Evolutionary conservation across 2,797 vertebrate genomes (phyloP).

Genomic region (Aphelocoma californica): DNA sequence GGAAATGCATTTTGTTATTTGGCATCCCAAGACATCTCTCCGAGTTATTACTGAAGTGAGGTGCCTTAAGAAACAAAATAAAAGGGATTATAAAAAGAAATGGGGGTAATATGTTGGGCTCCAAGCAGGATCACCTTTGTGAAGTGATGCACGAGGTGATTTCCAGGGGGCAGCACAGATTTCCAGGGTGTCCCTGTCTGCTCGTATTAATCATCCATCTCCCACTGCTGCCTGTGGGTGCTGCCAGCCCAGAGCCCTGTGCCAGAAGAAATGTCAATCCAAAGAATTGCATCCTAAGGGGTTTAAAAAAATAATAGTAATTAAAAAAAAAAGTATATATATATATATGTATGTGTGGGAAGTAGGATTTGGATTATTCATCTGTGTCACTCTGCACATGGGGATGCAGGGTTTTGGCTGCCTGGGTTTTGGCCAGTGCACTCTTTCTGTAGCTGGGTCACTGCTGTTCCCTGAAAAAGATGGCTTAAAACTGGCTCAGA

Average conservation of each 20-base stretch:
- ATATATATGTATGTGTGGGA: too few species aligned
- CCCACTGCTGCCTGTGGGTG: neutral
- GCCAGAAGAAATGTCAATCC: neutral
- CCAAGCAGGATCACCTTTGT: neutral
- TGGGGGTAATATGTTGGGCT: neutral
- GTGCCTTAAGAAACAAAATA: constrained; percentile 9
- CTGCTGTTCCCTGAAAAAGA: neutral
- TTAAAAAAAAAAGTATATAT: neutral
- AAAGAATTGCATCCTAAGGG: neutral
- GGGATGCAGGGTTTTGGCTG: neutral
- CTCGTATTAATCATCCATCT: neutral
- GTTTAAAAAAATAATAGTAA: neutral
- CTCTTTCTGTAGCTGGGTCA: fast-evolving
- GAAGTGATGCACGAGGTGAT: neutral
- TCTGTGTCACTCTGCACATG: neutral
- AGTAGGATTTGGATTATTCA: neutral
- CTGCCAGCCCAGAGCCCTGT: neutral
- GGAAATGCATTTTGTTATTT: constrained; percentile 75
- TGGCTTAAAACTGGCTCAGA: neutral
- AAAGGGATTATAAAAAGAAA: neutral
- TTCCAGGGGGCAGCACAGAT: neutral
- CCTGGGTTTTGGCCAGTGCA: neutral
- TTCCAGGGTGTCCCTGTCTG: neutral
- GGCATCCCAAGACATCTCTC: constrained; percentile 67
- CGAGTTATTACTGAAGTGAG: constrained; percentile 58